A percentile compares a stretch with the other conserved stretches of the same genome.
Conservation (phyloP, 2,113 vertebrate species). For the Melanerpes aurifrons region DNA sequence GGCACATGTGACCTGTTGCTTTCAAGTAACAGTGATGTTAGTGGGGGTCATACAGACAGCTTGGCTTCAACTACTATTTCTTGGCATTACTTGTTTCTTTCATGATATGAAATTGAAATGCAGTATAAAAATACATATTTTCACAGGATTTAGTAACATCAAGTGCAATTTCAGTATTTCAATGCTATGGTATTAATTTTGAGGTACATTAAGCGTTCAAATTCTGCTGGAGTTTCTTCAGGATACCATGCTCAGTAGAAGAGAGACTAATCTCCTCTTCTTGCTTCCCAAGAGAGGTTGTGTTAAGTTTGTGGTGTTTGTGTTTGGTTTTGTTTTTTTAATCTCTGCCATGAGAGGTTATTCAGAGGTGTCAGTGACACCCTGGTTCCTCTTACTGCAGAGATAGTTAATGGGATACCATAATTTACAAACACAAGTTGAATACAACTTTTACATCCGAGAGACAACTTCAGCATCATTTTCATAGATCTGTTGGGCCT, state of each 20-base stretch:
- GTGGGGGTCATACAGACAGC: neutral
- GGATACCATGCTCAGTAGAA: neutral
- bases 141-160: neutral
- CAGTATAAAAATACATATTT: slow-evolving; percentile 62
- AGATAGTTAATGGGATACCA: neutral
- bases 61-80: neutral
- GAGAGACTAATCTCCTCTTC: neutral
- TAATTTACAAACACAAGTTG: neutral
- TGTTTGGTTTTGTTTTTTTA: neutral
- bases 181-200: neutral
- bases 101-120: slow-evolving; percentile 49
- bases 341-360: neutral
- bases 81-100: neutral
- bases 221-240: slow-evolving; percentile 43
- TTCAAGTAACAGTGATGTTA: slow-evolving; percentile 50
- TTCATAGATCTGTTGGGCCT: neutral
- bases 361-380: neutral
- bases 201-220: slow-evolving; percentile 62
- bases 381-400: neutral
- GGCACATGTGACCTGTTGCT: neutral
- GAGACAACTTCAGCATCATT: neutral
- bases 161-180: slow-evolving; percentile 29
- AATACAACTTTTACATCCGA: slow-evolving; percentile 72
- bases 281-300: neutral
- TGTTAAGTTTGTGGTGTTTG: neutral